Base-by-base conservation (phyloP, 1,140 invertebrate genomes). In the Arctopsyche grandis region DNA sequence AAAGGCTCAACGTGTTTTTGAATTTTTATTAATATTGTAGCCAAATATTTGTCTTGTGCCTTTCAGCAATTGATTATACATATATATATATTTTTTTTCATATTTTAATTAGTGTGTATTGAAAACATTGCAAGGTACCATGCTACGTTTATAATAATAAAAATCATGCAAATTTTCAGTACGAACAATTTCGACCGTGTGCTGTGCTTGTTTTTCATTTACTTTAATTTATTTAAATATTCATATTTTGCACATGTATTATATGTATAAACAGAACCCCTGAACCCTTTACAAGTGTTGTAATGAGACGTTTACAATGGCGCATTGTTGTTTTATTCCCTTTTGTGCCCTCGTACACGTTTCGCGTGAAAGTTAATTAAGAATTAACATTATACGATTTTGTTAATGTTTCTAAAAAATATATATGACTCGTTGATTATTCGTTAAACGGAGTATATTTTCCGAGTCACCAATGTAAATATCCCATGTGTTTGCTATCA, bases 51-150 rank as follows among this genome's bases (percentile, higher is more conserved):
- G 14, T 69, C 56, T 74, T 78, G 73, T 78, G 78, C 81, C 81
- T 82, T 82, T 82, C 81, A 82, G 78, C 81, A 82, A 79, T 38
- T 38, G 43, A 79, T 63, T 26, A 52, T 52, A 52, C 10, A 52
- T 52, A 5, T 5, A 38, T 1, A 38, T 38, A 38, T 7, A 38
- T 4, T 38, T 38, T 38, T 7, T 4, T 4, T 38, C 7, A 3
- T 52, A n/a, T 66, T 7, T 66, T 63, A 9, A 63, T 5, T 46
- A 46, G 10, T 52, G 48, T 12, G 44, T 48, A 19, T 71, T 52
- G n/a, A 38, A 69, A 19, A 69, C 77, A 71, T 60, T 74, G 70
- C 46, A 10, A 71, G 14, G 69, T 78, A 81, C 77, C 80, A 78
- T 78, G 80, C 79, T 66, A 69, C 77, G 75, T 26, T 52, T 74